Evolutionary conservation across 1,140 invertebrate species (phyloP).

Genomic region (Chrysomallon squamiferum): DNA sequence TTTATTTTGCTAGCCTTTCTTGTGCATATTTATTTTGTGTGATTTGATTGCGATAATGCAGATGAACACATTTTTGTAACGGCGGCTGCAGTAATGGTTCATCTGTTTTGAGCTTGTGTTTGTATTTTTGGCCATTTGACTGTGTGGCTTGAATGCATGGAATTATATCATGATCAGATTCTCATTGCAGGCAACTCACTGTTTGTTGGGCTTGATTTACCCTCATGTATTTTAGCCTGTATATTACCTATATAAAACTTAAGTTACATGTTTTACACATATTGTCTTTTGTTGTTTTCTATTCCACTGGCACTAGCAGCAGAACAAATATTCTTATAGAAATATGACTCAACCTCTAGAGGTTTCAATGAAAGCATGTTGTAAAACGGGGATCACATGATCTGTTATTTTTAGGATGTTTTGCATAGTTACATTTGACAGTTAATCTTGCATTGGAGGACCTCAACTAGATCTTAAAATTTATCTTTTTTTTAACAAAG

Average conservation of each 20-base stretch:
- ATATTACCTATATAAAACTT: slow-evolving; percentile 7
- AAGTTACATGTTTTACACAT: slow-evolving; percentile 4
- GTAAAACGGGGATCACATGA: no score
- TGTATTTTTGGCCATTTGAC: slow-evolving; percentile 1
- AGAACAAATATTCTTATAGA: background rate
- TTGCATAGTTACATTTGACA: no score
- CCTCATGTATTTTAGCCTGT: slow-evolving; percentile 8
- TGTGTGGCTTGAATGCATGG: slow-evolving; percentile 7
- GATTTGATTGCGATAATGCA: background rate
- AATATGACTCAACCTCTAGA: background rate
- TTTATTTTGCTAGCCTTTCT: background rate
- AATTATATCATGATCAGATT: background rate
- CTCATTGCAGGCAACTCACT: slow-evolving; percentile 4
- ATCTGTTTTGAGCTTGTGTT: background rate
- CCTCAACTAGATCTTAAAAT: no score
- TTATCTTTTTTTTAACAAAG: no score
- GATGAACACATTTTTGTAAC: background rate
- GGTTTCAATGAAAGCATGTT: background rate
- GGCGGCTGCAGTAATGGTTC: background rate
- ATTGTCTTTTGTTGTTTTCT: slow-evolving; percentile 1
- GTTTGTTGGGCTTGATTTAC: slow-evolving; percentile 9
- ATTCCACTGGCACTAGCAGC: background rate
- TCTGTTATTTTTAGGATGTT: no score
- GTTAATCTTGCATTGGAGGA: no score
- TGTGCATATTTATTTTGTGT: slow-evolving; percentile 4